Percentiles rank a stretch among this genome's conserved stretches.
These are phyloP conservation scores for Pemphredon lugubris DNA, from an alignment of 2,888 invertebrate genomes.

Conservation along the genomic window DNA sequence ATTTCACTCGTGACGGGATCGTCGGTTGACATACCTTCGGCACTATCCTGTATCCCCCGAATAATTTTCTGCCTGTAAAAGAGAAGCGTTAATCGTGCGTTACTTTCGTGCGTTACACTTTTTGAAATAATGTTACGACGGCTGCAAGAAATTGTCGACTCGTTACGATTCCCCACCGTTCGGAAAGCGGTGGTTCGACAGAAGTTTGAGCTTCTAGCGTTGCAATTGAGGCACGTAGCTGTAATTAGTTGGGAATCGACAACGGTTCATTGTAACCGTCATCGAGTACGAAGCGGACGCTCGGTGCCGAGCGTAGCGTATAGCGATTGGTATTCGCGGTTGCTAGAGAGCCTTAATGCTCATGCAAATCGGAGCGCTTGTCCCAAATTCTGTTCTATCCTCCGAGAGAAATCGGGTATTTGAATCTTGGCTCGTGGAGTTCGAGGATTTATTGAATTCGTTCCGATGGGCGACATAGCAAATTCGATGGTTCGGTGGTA, in stretches of 20 bases:
- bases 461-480: neutral
- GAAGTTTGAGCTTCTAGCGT: no score
- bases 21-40: conserved; percentile 90
- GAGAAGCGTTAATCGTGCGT: conserved; percentile 1
- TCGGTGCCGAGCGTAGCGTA: no score
- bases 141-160: no score
- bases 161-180: no score
- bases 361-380: conserved; percentile 27
- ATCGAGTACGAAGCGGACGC: conserved; percentile 34
- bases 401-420: conserved; percentile 28
- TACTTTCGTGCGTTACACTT: no score
- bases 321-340: conserved; percentile 47
- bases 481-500: no score
- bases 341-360: conserved; percentile 2
- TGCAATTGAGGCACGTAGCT: no score
- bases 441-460: neutral
- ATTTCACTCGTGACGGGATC: conserved; percentile 84
- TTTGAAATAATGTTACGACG: no score
- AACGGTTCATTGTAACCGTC: neutral
- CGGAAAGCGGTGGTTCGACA: no score
- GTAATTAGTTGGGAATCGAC: neutral
- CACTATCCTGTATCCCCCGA: conserved; percentile 93
- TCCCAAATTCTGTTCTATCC: conserved; percentile 29
- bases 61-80: conserved; percentile 85
- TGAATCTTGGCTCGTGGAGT: neutral